Base-by-base conservation (phyloP, 2,888 invertebrate species). In the Microctonus hyperodae region DNA sequence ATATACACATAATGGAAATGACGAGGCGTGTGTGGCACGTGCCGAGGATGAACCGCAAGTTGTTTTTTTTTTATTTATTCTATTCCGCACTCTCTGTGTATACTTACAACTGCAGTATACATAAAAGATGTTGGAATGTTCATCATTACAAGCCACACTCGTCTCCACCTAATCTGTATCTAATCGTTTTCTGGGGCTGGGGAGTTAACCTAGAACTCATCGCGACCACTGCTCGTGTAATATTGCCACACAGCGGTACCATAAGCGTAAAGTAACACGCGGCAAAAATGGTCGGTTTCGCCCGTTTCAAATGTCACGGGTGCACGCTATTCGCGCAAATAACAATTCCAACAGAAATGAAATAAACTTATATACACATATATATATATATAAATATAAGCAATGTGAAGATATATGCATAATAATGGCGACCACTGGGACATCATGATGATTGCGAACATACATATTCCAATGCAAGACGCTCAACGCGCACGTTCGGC, bases 241-340 rank as follows among this genome's bases (percentile, higher is more conserved):
- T 20, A 35, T 55, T 33, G 16, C 31, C 20, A 44, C 60, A 51
- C 50, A 69, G 71, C 72, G 72, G 73, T 72, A 62, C 73, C 73
- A 70, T 73, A 73, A 72, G 58, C 65, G 72, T 69, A 67, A 69
- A 70, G 51, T 63, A 67, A 61, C 56, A 69, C 69, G 70, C 55
- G 60, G 62, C 71, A 67, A 70, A 73, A 72, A 73, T 73, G 69
- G 69, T 61, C 64, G 56, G 65, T 68, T 59, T 59, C 69, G 67
- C 69, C 44, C 68, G 68, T 73, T 73, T 72, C 61, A 71, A 73
- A 72, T 70, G 73, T 72, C 72, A 73, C 68, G 69, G 72, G 70
- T 68, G 67, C n/a, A n/a, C 65, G 16, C 62, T 64, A 66, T 70
- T 64, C 69, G 67, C 69, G 67, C 69, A 64, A 67, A 60, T 62